phyloP scores from a whole-genome alignment of 2,888 invertebrate species.

The Aethes cnicana region DNA sequence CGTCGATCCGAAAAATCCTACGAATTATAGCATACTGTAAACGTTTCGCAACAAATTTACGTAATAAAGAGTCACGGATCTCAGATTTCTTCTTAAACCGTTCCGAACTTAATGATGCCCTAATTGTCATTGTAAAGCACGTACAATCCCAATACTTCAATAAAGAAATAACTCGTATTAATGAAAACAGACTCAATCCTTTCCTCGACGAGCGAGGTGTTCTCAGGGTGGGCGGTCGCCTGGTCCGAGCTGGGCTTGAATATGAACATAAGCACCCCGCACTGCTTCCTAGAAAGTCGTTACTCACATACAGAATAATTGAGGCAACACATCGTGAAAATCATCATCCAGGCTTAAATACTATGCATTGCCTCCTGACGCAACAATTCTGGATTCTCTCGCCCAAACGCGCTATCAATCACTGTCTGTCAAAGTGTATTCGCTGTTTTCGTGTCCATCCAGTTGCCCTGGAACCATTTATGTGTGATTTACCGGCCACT shows the following conservation, averaged over 20 bases:
- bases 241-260: conserved; percentile 27
- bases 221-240: conserved; percentile 32
- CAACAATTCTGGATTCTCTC: conserved; percentile 32
- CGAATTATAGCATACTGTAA: neutral
- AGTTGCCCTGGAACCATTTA: conserved; percentile 25
- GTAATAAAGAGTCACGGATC: neutral
- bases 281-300: conserved; percentile 17
- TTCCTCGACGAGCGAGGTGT: conserved; percentile 27
- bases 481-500: conserved; percentile 27
- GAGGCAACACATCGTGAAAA: conserved; percentile 24
- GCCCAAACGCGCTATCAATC: conserved; percentile 26
- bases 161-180: conserved; percentile 7
- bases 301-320: conserved; percentile 16
- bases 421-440: conserved; percentile 22
- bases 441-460: conserved; percentile 25
- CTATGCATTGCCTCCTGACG: conserved; percentile 20
- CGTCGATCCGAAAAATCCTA: neutral
- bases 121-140: neutral
- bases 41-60: neutral
- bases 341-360: conserved; percentile 28
- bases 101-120: neutral
- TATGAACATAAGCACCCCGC: conserved; percentile 29
- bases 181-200: conserved; percentile 17
- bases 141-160: conserved; percentile 8
- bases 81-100: neutral